These are phyloP conservation scores for Oscheius sp. DNA, from an alignment of 1,140 invertebrate species.

Conservation along the genomic window DNA sequence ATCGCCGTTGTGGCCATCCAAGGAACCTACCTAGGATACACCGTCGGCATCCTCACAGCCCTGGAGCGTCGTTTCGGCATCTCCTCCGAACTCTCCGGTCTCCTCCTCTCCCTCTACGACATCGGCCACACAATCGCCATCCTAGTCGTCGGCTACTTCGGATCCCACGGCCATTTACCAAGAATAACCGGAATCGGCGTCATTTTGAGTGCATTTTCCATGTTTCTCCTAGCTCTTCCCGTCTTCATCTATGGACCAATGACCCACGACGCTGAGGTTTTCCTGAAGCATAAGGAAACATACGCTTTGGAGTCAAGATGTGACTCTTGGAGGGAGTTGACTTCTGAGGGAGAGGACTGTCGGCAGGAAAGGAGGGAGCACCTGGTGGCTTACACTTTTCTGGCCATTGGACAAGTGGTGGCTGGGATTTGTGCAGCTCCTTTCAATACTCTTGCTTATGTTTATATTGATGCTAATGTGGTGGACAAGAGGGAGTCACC, in stretches of 20 bases:
- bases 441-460: constrained; percentile 37
- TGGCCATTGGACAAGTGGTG: constrained; percentile 21
- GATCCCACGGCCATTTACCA: constrained; percentile 23
- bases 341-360: constrained; percentile 19
- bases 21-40: constrained; percentile 34
- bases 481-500: constrained; percentile 30
- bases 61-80: constrained; percentile 31
- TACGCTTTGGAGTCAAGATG: constrained; percentile 24
- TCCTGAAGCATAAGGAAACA: constrained; percentile 16
- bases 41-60: constrained; percentile 33
- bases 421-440: constrained; percentile 27
- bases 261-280: constrained; percentile 13
- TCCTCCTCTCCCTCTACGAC: constrained; percentile 32
- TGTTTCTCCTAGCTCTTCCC: constrained; percentile 33
- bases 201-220: constrained; percentile 28
- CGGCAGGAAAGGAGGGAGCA: constrained; percentile 19
- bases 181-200: constrained; percentile 37
- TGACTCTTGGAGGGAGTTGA: neutral
- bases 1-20: constrained; percentile 25
- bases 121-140: constrained; percentile 37
- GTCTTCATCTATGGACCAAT: constrained; percentile 26
- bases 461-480: constrained; percentile 33
- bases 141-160: constrained; percentile 32
- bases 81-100: constrained; percentile 11
- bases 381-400: constrained; percentile 19